A percentile compares a stretch with the other conserved stretches of the same genome.
These are phyloP conservation scores for Neosilurus hyrtlii DNA, from an alignment of 2,797 vertebrate species.

Conservation along the genomic window DNA sequence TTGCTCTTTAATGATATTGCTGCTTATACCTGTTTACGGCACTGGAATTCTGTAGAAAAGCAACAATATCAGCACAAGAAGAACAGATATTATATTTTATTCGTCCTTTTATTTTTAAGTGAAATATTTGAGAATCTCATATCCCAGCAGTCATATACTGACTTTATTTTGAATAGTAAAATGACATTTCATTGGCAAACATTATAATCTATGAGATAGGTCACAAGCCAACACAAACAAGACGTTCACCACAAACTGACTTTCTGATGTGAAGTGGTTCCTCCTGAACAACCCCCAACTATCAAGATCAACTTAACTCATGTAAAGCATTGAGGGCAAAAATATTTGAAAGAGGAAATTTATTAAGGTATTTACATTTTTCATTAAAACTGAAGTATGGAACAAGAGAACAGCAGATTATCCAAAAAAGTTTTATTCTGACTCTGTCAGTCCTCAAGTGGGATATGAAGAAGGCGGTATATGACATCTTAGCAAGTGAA, in stretches of 20 bases:
- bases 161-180: neutral
- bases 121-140: neutral
- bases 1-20: neutral
- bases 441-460: neutral
- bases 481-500: neutral
- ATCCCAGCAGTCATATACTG: neutral
- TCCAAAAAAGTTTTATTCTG: neutral
- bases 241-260: slow-evolving; percentile 8
- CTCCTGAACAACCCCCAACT: neutral
- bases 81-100: neutral
- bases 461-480: neutral
- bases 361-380: neutral
- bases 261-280: neutral
- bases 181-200: slow-evolving; percentile 9
- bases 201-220: neutral
- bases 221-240: slow-evolving; percentile 24
- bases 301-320: neutral
- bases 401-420: neutral
- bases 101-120: neutral
- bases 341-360: neutral
- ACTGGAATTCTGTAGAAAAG: neutral
- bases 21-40: neutral
- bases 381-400: neutral
- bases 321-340: neutral
- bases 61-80: neutral